Conservation (phyloP, 2,888 invertebrate species). For the Stomorhina lunata region DNA sequence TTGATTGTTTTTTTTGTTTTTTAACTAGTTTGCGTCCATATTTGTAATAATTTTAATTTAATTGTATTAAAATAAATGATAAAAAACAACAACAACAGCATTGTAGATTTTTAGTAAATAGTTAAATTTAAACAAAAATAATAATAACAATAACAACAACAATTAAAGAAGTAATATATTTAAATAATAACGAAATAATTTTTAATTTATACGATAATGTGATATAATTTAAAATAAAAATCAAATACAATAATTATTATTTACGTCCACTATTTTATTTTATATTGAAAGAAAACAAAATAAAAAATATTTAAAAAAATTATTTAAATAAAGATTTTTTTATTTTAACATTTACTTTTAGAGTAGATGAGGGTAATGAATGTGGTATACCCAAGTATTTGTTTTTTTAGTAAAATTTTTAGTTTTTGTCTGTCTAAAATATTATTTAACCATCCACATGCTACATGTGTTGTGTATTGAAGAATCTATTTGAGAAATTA, state of each 20-base stretch:
- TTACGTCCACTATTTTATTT: constrained; percentile 31
- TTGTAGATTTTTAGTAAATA: constrained; percentile 34
- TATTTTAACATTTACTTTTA: too few relatives aligned
- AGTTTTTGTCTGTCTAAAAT: too few relatives aligned
- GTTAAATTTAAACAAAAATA: constrained; percentile 6
- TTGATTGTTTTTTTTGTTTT: neutral
- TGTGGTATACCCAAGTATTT: too few relatives aligned
- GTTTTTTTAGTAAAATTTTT: too few relatives aligned
- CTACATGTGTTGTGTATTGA: too few relatives aligned
- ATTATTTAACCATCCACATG: too few relatives aligned
- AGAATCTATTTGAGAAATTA: too few relatives aligned
- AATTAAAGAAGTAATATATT: neutral
- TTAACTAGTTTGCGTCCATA: constrained; percentile 28
- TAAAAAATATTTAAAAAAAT: neutral
- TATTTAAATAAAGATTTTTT: neutral
- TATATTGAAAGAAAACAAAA: neutral
- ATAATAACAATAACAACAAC: neutral
- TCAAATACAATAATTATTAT: neutral
- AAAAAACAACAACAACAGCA: neutral
- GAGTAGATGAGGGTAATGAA: too few relatives aligned
- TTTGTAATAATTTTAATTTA: constrained; percentile 38
- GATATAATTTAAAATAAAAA: constrained; percentile 62
- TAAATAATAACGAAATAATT: constrained; percentile 41
- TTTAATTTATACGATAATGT: constrained; percentile 63
- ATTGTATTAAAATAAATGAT: neutral